Percentiles rank a stretch among this genome's conserved stretches.
Evolutionary conservation across 30 jellyfish, hydroid and myxozoan species (phyloP).

Genomic region (Mastigias papua): DNA sequence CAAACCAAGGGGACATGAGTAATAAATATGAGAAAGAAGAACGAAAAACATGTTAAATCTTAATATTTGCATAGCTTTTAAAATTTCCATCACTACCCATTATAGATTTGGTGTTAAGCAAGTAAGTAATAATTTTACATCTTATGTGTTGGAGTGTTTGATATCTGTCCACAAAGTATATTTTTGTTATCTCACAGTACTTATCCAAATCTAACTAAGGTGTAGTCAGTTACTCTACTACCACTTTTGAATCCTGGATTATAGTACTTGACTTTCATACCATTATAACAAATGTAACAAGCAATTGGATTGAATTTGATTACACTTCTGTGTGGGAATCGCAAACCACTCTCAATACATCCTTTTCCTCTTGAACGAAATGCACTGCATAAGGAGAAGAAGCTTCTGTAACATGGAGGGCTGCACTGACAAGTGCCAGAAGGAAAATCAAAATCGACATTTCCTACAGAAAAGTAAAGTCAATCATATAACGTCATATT

Average conservation of each 20-base stretch:
- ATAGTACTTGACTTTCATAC: background rate
- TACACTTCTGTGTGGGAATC: background rate
- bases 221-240: background rate
- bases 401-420: too few species aligned
- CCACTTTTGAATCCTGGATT: background rate
- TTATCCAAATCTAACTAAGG: background rate
- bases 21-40: too few species aligned
- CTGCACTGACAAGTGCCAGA: background rate
- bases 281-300: background rate
- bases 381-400: too few species aligned
- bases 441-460: background rate
- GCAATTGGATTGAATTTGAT: background rate
- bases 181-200: too few species aligned
- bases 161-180: too few species aligned
- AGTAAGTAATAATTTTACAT: too few species aligned
- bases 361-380: background rate
- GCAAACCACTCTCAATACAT: background rate
- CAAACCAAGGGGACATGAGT: too few species aligned
- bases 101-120: too few species aligned
- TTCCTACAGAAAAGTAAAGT: background rate
- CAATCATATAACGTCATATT: background rate
- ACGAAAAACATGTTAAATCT: too few species aligned
- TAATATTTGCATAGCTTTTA: too few species aligned
- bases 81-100: too few species aligned
- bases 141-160: too few species aligned